Evolutionary conservation across 1,140 invertebrate species (phyloP).

Genomic region (Dreissena rostriformis): DNA sequence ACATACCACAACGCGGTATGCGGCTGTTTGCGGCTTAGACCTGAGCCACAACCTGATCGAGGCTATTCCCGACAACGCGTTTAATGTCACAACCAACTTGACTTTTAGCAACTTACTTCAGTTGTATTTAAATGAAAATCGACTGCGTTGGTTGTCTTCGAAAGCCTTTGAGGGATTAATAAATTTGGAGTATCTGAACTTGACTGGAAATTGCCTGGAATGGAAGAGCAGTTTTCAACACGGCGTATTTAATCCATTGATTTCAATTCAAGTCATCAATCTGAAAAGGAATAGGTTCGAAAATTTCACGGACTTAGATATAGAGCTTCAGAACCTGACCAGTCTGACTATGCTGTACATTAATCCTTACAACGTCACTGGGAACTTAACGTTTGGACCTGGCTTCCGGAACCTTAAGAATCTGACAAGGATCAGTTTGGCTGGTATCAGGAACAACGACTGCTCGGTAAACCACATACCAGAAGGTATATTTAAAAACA

Average conservation of each 20-base stretch:
- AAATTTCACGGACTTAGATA: slow-evolving; percentile 3
- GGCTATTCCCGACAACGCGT: background rate
- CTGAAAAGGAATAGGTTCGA: background rate
- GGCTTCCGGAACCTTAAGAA: background rate
- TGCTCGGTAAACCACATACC: background rate
- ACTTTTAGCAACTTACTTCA: background rate
- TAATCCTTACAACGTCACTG: background rate
- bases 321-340: background rate
- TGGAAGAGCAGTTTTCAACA: slow-evolving; percentile 5
- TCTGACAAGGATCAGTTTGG: slow-evolving; percentile 4
- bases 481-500: slow-evolving; percentile 12
- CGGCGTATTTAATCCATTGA: slow-evolving; percentile 21
- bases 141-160: background rate
- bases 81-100: background rate
- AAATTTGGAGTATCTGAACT: slow-evolving; percentile 16
- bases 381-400: background rate
- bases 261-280: slow-evolving; percentile 2
- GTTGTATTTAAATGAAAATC: background rate
- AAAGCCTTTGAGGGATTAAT: background rate
- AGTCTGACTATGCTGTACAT: background rate
- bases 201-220: slow-evolving; percentile 10
- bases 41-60: background rate
- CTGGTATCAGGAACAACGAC: background rate
- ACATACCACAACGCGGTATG: no score
- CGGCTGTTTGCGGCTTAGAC: background rate